Base-by-base conservation (phyloP, 2,113 vertebrate species). In the Gymnarchus niloticus region DNA sequence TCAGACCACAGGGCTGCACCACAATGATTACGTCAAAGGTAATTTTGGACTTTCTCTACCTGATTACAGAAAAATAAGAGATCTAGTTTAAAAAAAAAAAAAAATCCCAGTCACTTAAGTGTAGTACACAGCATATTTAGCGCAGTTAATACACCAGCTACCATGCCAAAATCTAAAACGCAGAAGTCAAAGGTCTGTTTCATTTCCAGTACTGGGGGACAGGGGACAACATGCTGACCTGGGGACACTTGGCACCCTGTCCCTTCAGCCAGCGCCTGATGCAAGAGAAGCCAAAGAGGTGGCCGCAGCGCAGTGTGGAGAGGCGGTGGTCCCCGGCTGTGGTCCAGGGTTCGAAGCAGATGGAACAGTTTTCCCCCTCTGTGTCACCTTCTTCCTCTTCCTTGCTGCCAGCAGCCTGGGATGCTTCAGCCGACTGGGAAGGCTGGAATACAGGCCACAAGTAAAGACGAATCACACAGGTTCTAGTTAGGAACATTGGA, bases 311-410 rank as follows among this genome's bases (percentile, higher is more conserved):
- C 90, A 99, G 89, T 0, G 98, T 94, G 0, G 96, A 95, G 19
- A 98, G 95, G 0, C 98, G 93, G 91, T 99, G 98, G 0, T 95
- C 94, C 4, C 98, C 98, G 1, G 96, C 95, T 0, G 94, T 96
- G 41, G 98, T 99, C 97, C 97, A 99, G 1, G 93, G 93, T 88
- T 99, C 98, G 7, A 99, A 96, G 91, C 98, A 99, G 90, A 99
- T 98, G 2, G 96, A 90, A 83, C 98, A 99, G 73, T 90, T 95
- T 61, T 99, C 96, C 0, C 96, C 97, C 56, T 98, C 97, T 0
- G 94, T 95, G 2, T 96, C 96, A 14, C 93, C 93, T 6, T 41
- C 91, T 1, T 91, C 89, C 0, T 57, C 21, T 1, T 91, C 89
- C 0, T 51, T 14, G 0, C 82, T 54, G 0, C 85, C 59, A 0